Conservation (phyloP, 1,140 invertebrate species). For the Papilio machaon region DNA sequence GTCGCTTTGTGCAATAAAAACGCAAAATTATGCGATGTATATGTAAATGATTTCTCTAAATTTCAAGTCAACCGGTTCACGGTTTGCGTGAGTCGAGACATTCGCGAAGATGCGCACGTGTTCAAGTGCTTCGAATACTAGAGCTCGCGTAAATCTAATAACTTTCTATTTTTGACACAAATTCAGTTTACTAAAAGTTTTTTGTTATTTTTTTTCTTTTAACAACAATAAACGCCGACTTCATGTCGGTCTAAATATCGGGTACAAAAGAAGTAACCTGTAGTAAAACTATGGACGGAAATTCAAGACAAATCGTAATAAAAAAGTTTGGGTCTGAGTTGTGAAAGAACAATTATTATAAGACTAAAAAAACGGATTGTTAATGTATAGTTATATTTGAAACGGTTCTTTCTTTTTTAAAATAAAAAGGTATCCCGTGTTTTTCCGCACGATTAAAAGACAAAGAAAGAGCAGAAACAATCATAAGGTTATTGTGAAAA, state of each 20-base stretch:
- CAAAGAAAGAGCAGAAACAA: conserved; percentile 26
- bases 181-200: neutral
- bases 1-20: neutral
- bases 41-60: conserved; percentile 9
- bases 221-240: neutral
- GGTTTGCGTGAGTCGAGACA: conserved; percentile 5
- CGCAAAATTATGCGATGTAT: neutral
- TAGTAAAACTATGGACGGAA: neutral
- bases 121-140: neutral
- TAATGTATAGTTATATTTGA: neutral
- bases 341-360: neutral
- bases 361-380: too few relatives aligned
- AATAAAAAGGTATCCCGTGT: neutral
- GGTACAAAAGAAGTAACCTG: neutral
- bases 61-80: neutral
- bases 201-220: neutral
- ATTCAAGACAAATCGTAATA: neutral
- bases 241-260: neutral
- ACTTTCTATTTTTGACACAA: conserved; percentile 6
- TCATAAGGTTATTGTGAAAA: conserved; percentile 20
- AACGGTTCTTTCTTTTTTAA: neutral
- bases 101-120: neutral
- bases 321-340: neutral
- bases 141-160: neutral
- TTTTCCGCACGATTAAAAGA: neutral